A percentile compares a stretch with the other conserved stretches of the same genome.
These are phyloP conservation scores for Anticlea derivata DNA, from an alignment of 2,888 invertebrate species.

Conservation along the genomic window DNA sequence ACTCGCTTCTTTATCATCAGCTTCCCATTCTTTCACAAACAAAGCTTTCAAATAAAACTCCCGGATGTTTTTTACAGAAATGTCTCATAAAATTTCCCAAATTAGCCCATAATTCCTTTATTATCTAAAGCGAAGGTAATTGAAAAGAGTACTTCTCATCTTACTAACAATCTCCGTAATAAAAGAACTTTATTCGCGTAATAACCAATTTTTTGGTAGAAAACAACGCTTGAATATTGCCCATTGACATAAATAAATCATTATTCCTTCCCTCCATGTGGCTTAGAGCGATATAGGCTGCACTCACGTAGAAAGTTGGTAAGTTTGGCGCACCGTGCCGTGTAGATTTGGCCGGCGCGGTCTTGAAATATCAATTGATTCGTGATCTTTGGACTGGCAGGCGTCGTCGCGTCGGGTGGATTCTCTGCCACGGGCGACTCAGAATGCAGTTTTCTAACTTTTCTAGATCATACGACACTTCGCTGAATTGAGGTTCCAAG, in stretches of 20 bases:
- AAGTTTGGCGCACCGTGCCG: too few relatives aligned
- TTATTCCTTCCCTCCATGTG: constrained; percentile 62
- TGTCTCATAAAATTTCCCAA: constrained; percentile 57
- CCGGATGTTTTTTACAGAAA: constrained; percentile 38
- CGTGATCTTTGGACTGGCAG: too few relatives aligned
- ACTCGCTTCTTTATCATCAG: constrained; percentile 22
- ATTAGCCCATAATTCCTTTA: constrained; percentile 70
- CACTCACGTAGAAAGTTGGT: constrained; percentile 1
- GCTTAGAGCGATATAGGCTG: constrained; percentile 29
- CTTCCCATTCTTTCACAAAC: constrained; percentile 29
- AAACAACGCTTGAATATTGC: constrained; percentile 68
- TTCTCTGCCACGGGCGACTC: too few relatives aligned
- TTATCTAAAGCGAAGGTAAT: constrained; percentile 62
- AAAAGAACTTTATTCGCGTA: constrained; percentile 77
- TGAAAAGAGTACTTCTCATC: constrained; percentile 75
- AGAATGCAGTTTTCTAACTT: too few relatives aligned
- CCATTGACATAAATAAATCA: constrained; percentile 84
- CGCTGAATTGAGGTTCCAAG: too few relatives aligned
- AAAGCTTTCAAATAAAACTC: constrained; percentile 38
- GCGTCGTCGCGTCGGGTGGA: too few relatives aligned
- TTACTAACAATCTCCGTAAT: constrained; percentile 71
- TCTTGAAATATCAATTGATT: too few relatives aligned
- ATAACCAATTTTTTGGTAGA: constrained; percentile 79
- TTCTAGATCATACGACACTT: too few relatives aligned
- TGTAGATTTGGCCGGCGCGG: too few relatives aligned